phyloP scores from a whole-genome alignment of 92 coral and sea anemone species.

The Epizoanthus illoricatus region DNA sequence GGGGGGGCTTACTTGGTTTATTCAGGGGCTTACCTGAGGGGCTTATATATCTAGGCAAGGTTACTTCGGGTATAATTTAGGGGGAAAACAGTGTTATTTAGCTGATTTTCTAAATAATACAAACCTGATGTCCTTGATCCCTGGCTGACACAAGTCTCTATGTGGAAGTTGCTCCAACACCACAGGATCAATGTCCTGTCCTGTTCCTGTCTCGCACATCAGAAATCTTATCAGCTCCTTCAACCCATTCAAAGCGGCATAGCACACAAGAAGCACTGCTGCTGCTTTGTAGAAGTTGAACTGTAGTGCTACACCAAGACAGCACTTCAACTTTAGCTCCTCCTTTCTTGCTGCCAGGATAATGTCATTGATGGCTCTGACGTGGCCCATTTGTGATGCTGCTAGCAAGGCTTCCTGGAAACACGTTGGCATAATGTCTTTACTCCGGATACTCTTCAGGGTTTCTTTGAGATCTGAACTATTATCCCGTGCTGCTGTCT shows the following conservation, averaged over 20 bases:
- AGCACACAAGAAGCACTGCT: slow-evolving; percentile 79
- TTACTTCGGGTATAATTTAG: too few species aligned
- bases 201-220: slow-evolving; percentile 46
- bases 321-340: slow-evolving; percentile 56
- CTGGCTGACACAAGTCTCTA: slow-evolving; percentile 33
- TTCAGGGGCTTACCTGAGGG: too few species aligned
- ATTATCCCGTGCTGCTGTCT: slow-evolving; percentile 78
- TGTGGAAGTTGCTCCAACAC: slow-evolving; percentile 60
- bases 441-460: slow-evolving; percentile 50
- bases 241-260: slow-evolving; percentile 69
- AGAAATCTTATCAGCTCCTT: slow-evolving; percentile 63
- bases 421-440: slow-evolving; percentile 69
- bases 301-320: slow-evolving; percentile 62
- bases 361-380: slow-evolving; percentile 76
- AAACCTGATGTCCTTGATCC: slow-evolving; percentile 55
- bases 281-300: slow-evolving; percentile 64
- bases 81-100: too few species aligned
- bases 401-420: slow-evolving; percentile 80
- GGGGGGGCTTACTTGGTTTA: too few species aligned
- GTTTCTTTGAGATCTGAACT: slow-evolving; percentile 58
- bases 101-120: not conserved
- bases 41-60: too few species aligned
- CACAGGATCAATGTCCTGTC: slow-evolving; percentile 42
- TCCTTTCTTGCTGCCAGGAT: slow-evolving; percentile 68
- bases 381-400: slow-evolving; percentile 77